These are phyloP conservation scores for Cyrtonyx montezumae DNA, from an alignment of 2,113 vertebrate species.

Conservation along the genomic window DNA sequence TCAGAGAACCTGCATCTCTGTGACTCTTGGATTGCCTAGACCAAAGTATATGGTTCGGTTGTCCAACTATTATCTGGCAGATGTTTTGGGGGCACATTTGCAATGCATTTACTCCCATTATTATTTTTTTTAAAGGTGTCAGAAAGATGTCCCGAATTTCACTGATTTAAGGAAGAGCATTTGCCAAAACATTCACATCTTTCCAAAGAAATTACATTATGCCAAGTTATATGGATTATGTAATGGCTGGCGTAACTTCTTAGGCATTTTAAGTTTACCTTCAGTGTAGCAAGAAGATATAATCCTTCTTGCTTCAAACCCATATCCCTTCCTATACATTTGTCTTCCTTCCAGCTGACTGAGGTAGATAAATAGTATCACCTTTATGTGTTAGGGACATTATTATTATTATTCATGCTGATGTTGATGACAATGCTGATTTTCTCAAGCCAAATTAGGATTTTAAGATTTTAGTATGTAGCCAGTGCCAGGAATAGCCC, in stretches of 20 bases:
- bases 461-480: not conserved
- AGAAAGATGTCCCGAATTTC: not conserved
- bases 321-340: not conserved
- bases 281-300: not conserved
- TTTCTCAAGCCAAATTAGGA: not conserved
- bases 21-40: not conserved
- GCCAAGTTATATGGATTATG: not conserved
- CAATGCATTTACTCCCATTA: not conserved
- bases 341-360: not conserved
- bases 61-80: not conserved
- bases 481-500: not conserved
- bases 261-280: not conserved
- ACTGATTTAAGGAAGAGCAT: not conserved
- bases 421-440: not conserved
- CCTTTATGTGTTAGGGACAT: not conserved
- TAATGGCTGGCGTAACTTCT: not conserved
- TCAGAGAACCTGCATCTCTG: not conserved
- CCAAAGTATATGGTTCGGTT: not conserved
- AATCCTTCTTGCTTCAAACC: not conserved
- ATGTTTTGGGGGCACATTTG: not conserved
- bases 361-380: not conserved
- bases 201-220: not conserved
- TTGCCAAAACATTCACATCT: not conserved
- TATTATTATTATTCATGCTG: not conserved
- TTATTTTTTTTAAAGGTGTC: not conserved